Percentiles rank a stretch among this genome's conserved stretches.
Evolutionary conservation across 2,888 invertebrate species (phyloP).

Genomic region (Eupithecia inturbata): DNA sequence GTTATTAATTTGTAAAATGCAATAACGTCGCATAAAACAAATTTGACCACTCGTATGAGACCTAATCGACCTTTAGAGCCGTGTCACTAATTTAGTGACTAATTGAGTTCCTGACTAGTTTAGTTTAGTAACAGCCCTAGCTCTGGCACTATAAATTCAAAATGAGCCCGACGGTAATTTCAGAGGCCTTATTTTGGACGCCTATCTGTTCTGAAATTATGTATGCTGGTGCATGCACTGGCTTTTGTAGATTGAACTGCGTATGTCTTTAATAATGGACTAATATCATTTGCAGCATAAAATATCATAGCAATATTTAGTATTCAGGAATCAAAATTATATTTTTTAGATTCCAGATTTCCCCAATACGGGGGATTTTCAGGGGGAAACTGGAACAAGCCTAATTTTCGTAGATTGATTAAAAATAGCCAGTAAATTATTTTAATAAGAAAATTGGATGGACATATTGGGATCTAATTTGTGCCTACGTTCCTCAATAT

Average conservation of each 20-base stretch:
- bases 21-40: neutral
- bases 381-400: too few species aligned
- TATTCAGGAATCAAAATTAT: too few species aligned
- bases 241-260: slow-evolving; percentile 1
- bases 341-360: too few species aligned
- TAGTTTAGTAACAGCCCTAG: slow-evolving; percentile 20
- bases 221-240: neutral
- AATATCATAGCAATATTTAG: neutral
- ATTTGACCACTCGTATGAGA: neutral
- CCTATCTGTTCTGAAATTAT: slow-evolving; percentile 34
- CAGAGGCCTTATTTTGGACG: slow-evolving; percentile 30
- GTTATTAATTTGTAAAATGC: too few species aligned
- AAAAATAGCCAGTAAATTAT: too few species aligned
- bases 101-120: slow-evolving; percentile 1
- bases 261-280: neutral
- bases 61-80: neutral
- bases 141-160: slow-evolving; percentile 32
- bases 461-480: too few species aligned
- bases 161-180: slow-evolving; percentile 36
- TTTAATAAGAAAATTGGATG: too few species aligned
- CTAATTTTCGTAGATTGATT: too few species aligned
- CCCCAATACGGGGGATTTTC: too few species aligned
- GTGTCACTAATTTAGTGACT: neutral
- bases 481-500: too few species aligned
- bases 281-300: neutral